Percentiles rank a stretch among this genome's conserved stretches.
Evolutionary conservation across 2,888 invertebrate species (phyloP).

Genomic region (Xestia xanthographa): DNA sequence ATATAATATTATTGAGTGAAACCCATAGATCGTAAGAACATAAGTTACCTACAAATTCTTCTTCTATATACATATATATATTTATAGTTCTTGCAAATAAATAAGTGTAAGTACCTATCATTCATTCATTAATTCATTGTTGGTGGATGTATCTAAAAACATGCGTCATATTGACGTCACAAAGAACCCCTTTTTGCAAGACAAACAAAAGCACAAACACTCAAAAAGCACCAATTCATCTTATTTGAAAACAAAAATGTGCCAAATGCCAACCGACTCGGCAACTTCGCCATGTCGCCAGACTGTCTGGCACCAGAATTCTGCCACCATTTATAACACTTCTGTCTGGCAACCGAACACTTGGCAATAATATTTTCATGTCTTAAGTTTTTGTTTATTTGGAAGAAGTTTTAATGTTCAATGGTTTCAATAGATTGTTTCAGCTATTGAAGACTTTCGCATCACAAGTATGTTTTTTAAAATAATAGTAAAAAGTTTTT

Average conservation of each 20-base stretch:
- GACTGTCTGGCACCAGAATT: constrained; percentile 78
- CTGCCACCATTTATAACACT: constrained; percentile 57
- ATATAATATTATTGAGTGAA: too few species aligned
- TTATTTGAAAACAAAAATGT: constrained; percentile 52
- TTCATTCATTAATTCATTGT: not conserved
- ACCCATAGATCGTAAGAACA: not conserved
- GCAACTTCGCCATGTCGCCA: constrained; percentile 71
- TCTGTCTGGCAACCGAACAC: constrained; percentile 43
- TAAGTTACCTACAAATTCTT: too few species aligned
- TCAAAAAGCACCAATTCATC: constrained; percentile 39
- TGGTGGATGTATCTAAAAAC: not conserved
- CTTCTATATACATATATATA: too few species aligned
- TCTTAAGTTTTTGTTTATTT: constrained; percentile 35
- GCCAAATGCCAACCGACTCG: constrained; percentile 38
- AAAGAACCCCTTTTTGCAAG: not conserved
- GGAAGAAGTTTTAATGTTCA: not conserved
- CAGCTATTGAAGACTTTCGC: not conserved
- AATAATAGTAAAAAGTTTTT: not conserved
- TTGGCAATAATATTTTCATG: constrained; percentile 54
- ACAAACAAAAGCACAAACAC: not conserved
- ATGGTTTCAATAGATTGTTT: constrained; percentile 12
- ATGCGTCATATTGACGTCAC: not conserved
- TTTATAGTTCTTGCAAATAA: too few species aligned
- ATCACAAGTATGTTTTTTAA: not conserved
- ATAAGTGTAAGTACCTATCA: too few species aligned